phyloP scores from a whole-genome alignment of 2,113 vertebrate genomes.

The Struthio camelus region DNA sequence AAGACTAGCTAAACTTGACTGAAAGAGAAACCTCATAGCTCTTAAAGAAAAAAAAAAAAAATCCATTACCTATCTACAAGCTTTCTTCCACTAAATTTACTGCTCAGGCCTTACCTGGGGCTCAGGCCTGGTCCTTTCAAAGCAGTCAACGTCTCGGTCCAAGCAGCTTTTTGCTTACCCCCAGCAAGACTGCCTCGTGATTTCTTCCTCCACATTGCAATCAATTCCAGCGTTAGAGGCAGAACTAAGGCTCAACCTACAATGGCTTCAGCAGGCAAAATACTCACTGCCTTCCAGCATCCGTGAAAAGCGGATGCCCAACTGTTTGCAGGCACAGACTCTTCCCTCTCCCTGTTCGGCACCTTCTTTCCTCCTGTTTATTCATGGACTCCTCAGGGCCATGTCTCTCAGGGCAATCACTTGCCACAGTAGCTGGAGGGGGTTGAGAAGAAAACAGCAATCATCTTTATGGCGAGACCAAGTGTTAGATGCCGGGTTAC shows the following conservation, averaged over 20 bases:
- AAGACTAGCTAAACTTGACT: not conserved
- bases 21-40: not conserved
- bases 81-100: not conserved
- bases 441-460: not conserved
- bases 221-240: not conserved
- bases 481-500: not conserved
- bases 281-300: not conserved
- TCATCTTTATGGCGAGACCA: not conserved
- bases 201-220: not conserved
- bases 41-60: not conserved
- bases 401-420: not conserved
- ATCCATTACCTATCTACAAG: not conserved
- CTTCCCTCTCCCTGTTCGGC: not conserved
- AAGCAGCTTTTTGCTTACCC: not conserved
- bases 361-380: not conserved
- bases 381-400: not conserved
- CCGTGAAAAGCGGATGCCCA: not conserved
- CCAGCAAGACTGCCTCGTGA: not conserved
- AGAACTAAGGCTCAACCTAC: not conserved
- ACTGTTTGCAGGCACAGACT: not conserved
- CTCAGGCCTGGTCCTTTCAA: not conserved
- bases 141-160: not conserved
- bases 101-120: slow-evolving; percentile 30
- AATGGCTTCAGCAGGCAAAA: not conserved
- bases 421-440: not conserved